Evolutionary conservation across 1,140 invertebrate genomes (phyloP).

Genomic region (Drosophila obscura): DNA sequence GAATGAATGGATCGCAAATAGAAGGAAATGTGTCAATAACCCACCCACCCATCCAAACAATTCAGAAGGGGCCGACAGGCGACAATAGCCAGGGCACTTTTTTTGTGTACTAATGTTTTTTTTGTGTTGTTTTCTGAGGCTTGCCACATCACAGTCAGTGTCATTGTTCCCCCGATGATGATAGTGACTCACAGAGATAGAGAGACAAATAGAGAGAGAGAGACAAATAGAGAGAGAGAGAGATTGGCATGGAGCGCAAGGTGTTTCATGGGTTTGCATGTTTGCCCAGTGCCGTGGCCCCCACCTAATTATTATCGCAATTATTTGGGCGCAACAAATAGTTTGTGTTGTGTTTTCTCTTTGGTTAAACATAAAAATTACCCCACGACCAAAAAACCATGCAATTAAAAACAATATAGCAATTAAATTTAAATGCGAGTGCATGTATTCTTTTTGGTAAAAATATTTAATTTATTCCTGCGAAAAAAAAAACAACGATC

Average conservation of each 20-base stretch:
- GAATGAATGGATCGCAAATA: conserved; percentile 30
- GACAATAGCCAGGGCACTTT: conserved; percentile 31
- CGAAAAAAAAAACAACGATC: too few species aligned
- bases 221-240: too few species aligned
- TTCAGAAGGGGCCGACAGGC: conserved; percentile 29
- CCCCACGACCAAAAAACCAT: too few species aligned
- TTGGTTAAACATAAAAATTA: conserved; percentile 21
- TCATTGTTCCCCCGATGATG: too few species aligned
- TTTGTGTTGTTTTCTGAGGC: conserved; percentile 1
- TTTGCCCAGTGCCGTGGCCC: not conserved
- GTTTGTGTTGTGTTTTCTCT: conserved; percentile 1
- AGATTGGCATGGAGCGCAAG: too few species aligned
- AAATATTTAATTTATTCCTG: too few species aligned
- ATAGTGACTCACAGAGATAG: too few species aligned
- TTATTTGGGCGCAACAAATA: conserved; percentile 25
- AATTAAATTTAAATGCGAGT: too few species aligned
- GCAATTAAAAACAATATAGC: too few species aligned
- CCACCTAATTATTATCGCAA: conserved; percentile 19
- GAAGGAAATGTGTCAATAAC: conserved; percentile 44
- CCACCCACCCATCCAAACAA: conserved; percentile 17
- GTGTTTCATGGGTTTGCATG: conserved; percentile 1
- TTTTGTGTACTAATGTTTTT: not conserved
- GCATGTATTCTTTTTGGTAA: too few species aligned
- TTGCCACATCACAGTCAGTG: not conserved
- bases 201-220: too few species aligned